Evolutionary conservation across 2,888 invertebrate species (phyloP).

Genomic region (Pocota personata): DNA sequence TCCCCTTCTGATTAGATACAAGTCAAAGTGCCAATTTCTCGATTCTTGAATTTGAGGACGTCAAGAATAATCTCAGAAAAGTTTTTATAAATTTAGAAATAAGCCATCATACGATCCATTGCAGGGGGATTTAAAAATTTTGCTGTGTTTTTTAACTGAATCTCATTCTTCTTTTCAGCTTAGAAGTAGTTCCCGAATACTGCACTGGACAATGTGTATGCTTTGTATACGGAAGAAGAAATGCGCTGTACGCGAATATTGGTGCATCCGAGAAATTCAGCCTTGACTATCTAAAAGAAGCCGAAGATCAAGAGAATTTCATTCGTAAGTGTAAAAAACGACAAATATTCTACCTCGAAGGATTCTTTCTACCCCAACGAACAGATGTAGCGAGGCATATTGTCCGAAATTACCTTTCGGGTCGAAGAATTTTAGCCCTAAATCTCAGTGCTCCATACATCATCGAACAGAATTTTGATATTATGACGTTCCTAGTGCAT

Average conservation of each 20-base stretch:
- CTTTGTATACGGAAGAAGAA: slow-evolving; percentile 82
- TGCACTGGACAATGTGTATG: slow-evolving; percentile 84
- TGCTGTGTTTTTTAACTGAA: too few relatives aligned
- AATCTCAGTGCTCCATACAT: slow-evolving; percentile 85
- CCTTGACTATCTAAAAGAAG: slow-evolving; percentile 78
- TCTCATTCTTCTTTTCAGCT: too few relatives aligned
- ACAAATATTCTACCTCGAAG: slow-evolving; percentile 84
- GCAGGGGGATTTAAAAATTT: too few relatives aligned
- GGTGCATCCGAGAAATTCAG: slow-evolving; percentile 84
- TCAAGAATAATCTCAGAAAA: too few relatives aligned
- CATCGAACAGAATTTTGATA: slow-evolving; percentile 81
- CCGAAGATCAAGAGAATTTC: slow-evolving; percentile 75
- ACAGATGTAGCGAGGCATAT: slow-evolving; percentile 82
- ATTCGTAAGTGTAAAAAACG: slow-evolving; percentile 79
- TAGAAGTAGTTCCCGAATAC: slow-evolving; percentile 78
- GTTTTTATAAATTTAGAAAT: too few relatives aligned
- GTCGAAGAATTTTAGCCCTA: slow-evolving; percentile 82
- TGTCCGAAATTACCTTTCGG: slow-evolving; percentile 81
- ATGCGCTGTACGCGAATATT: slow-evolving; percentile 84
- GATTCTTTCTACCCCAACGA: slow-evolving; percentile 85
- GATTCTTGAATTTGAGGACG: too few relatives aligned
- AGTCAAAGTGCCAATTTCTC: too few relatives aligned
- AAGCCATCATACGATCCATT: too few relatives aligned
- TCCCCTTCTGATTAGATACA: too few relatives aligned
- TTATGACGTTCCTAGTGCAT: slow-evolving; percentile 82